Evolutionary conservation across 2,888 invertebrate genomes (phyloP).

Genomic region (Elgonia sp.): DNA sequence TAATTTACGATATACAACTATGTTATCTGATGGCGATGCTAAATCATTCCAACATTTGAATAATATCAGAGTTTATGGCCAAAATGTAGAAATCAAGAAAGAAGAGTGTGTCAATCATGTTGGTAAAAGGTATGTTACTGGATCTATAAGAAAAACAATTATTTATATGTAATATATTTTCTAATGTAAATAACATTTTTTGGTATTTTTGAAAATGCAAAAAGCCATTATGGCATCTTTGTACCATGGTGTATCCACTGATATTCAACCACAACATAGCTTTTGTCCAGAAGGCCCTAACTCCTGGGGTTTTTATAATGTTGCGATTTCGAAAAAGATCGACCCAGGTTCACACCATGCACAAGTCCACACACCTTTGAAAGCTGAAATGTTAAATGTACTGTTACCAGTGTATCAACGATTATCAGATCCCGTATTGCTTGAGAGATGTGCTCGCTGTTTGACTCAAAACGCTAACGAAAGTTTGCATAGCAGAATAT

Average conservation of each 20-base stretch:
- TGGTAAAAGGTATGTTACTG: background rate
- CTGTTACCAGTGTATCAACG: slow-evolving; percentile 10
- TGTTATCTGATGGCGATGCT: background rate
- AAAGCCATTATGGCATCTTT: slow-evolving; percentile 46
- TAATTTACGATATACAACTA: background rate
- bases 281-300: slow-evolving; percentile 36
- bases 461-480: slow-evolving; percentile 29
- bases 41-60: background rate
- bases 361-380: slow-evolving; percentile 9
- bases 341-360: slow-evolving; percentile 33
- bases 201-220: slow-evolving; percentile 42
- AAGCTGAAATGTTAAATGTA: slow-evolving; percentile 7
- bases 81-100: background rate
- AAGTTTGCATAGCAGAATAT: slow-evolving; percentile 39
- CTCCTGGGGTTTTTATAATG: slow-evolving; percentile 54
- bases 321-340: slow-evolving; percentile 22
- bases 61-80: background rate
- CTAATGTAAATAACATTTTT: background rate
- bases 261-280: slow-evolving; percentile 10
- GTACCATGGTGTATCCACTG: slow-evolving; percentile 46
- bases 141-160: background rate
- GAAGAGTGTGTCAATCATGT: background rate
- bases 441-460: slow-evolving; percentile 18
- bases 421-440: slow-evolving; percentile 1
- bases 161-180: background rate